Conservation (phyloP, 2,888 invertebrate genomes). For the Mamestra brassicae region DNA sequence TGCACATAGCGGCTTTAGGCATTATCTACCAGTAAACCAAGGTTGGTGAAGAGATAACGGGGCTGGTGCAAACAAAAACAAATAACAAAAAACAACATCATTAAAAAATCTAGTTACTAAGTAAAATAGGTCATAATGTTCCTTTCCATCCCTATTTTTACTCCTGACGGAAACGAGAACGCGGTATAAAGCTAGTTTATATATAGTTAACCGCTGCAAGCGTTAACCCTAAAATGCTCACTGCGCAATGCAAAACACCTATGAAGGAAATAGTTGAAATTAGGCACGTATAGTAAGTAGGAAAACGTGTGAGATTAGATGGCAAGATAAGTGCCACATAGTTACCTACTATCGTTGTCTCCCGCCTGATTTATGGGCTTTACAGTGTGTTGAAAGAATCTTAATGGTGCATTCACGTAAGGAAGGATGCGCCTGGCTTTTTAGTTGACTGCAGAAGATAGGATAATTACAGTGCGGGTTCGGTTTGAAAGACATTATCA, state of each 20-base stretch:
- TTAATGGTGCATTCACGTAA: constrained; percentile 71
- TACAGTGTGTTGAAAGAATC: constrained; percentile 67
- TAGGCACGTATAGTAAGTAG: constrained; percentile 32
- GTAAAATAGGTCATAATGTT: too few species aligned
- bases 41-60: too few species aligned
- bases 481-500: constrained; percentile 23
- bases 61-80: too few species aligned
- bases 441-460: constrained; percentile 22
- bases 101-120: too few species aligned
- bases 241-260: neutral
- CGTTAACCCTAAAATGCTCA: constrained; percentile 14
- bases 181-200: neutral
- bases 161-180: neutral
- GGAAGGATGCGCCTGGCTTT: constrained; percentile 31
- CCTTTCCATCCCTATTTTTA: too few species aligned
- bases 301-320: constrained; percentile 36
- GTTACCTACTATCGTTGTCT: constrained; percentile 53
- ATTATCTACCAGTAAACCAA: neutral
- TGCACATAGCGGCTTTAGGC: neutral
- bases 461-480: constrained; percentile 24
- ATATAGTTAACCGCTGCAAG: neutral
- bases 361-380: constrained; percentile 69
- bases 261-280: constrained; percentile 29
- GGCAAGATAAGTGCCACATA: constrained; percentile 49
- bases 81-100: too few species aligned